Evolutionary conservation across 2,113 vertebrate species (phyloP), one percentile per base, ranked within the genome.

Genomic region (Dipodomys ordii): DNA sequence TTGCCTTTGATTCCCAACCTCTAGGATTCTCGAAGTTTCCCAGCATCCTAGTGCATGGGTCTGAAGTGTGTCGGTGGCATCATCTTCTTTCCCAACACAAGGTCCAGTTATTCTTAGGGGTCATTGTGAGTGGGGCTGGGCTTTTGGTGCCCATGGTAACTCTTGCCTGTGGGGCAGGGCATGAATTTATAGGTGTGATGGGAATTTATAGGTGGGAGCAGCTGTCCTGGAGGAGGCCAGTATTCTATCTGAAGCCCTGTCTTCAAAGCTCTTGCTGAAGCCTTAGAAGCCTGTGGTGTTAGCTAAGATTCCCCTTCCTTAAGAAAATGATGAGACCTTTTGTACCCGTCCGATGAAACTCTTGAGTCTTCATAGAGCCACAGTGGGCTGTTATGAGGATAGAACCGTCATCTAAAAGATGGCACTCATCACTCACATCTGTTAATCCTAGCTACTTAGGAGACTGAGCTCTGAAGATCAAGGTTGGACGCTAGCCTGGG

Each of bases 41-140:
- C 8, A 6, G 18, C 3, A 10, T 11, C 71, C 19, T 0, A 2
- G 62, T 1, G 7, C 25, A 0, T 3, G 27, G 16, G 3, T 1
- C 4, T 15, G 53, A 53, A 19, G 22, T 8, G 4, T 32, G 46
- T 84, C 6, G 53, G 23, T 3, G 60, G 16, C 28, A 18, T n/a
- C 35, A 10, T 32, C 30, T 76, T 32, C 28, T 4, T 6, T 53
- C 32, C 10, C 68, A 0, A 62, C 0, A 0, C 0, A 6, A 16
- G 13, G 3, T 22, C 46, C 23, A 2, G 20, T 39, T 19, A 15
- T 46, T n/a, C 60, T 76, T 68, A 39, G 69, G 22, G 27, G 88
- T 49, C 71, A 10, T 73, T n/a, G 35, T 60, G 46, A 22, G 30
- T 23, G 1, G 73, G 71, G 16, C 13, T 57, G 46, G n/a, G 30